Percentiles rank a stretch among this genome's conserved stretches.
Conservation (phyloP, 2,113 vertebrate genomes). For the Phyllostomus hastatus region DNA sequence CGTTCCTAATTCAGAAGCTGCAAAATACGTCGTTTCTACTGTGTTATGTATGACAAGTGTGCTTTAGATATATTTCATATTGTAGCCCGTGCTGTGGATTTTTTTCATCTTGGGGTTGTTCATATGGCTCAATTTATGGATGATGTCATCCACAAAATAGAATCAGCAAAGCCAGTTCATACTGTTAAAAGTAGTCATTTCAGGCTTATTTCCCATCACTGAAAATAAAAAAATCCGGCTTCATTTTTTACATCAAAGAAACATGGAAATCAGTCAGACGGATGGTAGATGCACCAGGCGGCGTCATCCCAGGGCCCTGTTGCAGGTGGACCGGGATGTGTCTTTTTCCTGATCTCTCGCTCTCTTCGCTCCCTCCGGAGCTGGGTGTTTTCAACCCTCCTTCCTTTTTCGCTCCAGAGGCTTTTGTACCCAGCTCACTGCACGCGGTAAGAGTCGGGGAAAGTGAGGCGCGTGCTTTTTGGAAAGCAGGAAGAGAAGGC, state of each 20-base stretch:
- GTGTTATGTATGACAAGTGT: background rate
- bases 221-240: background rate
- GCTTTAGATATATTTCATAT: background rate
- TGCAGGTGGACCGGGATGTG: accelerated
- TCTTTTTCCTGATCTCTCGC: background rate
- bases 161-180: background rate
- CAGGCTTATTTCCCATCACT: background rate
- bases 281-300: background rate
- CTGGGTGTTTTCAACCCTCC: background rate
- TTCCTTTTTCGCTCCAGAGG: background rate
- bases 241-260: background rate
- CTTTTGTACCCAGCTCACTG: background rate
- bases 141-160: background rate
- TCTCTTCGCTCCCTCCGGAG: background rate
- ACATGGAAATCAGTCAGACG: background rate
- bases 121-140: background rate
- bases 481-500: background rate
- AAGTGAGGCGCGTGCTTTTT: background rate
- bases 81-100: background rate
- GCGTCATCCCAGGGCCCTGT: background rate
- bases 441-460: background rate
- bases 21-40: background rate
- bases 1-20: background rate
- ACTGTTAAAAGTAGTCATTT: background rate
- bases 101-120: background rate